These are phyloP conservation scores for Brachymystax lenok DNA, from an alignment of 2,797 vertebrate genomes.

Conservation along the genomic window DNA sequence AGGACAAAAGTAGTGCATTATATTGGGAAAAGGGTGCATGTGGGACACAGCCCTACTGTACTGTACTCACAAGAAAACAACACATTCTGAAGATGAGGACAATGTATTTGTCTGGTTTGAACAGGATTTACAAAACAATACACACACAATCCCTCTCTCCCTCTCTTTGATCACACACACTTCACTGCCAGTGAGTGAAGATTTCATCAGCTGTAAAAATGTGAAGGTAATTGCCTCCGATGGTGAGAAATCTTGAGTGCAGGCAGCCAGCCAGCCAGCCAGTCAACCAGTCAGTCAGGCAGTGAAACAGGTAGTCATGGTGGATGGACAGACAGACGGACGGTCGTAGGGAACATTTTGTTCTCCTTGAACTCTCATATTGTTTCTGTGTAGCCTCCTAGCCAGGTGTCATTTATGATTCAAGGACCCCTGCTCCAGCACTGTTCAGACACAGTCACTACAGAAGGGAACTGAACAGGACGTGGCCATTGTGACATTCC, in stretches of 20 bases:
- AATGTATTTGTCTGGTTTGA: conserved; percentile 77
- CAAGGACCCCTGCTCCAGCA: conserved; percentile 57
- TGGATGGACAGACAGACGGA: conserved; percentile 41
- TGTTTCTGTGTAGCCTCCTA: conserved; percentile 58
- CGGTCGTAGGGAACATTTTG: conserved; percentile 74
- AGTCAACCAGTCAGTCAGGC: neutral
- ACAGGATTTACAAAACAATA: conserved; percentile 73
- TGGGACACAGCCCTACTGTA: neutral
- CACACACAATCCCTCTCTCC: conserved; percentile 55
- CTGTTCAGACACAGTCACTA: neutral
- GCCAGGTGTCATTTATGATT: conserved; percentile 77
- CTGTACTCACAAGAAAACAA: conserved; percentile 60
- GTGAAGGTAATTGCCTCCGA: conserved; percentile 73
- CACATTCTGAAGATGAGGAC: neutral
- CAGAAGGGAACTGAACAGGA: conserved; percentile 71
- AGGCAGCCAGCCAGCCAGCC: conserved; percentile 39
- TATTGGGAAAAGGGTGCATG: neutral
- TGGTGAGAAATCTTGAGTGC: conserved; percentile 72
- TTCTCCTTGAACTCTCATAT: conserved; percentile 70
- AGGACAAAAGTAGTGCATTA: neutral
- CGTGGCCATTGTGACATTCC: conserved; percentile 69
- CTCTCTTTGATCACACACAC: conserved; percentile 11
- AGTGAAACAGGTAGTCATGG: neutral
- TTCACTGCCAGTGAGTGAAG: conserved; percentile 17
- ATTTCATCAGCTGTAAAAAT: conserved; percentile 63